phyloP scores from a whole-genome alignment of 2,797 vertebrate genomes.

The Paedocypris micromegethes region DNA sequence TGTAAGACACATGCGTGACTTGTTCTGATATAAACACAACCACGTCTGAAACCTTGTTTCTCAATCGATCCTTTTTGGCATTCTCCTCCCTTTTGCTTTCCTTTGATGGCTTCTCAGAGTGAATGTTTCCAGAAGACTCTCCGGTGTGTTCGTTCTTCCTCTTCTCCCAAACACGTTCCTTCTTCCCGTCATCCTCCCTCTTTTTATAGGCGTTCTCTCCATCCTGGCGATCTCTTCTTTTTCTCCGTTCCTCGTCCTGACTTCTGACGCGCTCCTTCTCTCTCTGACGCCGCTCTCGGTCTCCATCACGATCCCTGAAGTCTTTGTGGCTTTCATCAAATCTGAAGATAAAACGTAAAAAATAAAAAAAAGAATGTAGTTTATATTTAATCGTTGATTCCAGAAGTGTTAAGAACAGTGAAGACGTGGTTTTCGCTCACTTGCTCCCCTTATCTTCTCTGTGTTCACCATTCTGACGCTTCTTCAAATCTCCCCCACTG shows the following conservation, averaged over 20 bases:
- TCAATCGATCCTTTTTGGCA: slow-evolving; percentile 83
- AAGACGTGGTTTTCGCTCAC: slow-evolving; percentile 57
- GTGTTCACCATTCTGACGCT: slow-evolving; percentile 77
- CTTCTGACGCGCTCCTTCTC: slow-evolving; percentile 82
- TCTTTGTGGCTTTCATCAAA: slow-evolving; percentile 80
- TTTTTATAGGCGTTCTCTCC: slow-evolving; percentile 82
- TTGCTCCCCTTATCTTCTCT: slow-evolving; percentile 87
- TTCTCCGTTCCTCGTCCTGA: slow-evolving; percentile 87
- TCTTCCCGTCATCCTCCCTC: slow-evolving; percentile 84
- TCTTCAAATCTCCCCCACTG: slow-evolving; percentile 67
- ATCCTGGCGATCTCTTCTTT: slow-evolving; percentile 85
- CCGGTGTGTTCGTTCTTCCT: slow-evolving; percentile 72
- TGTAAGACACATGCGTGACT: no score
- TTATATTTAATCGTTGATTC: background rate
- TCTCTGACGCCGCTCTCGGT: slow-evolving; percentile 76
- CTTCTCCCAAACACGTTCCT: slow-evolving; percentile 78
- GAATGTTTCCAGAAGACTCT: slow-evolving; percentile 62
- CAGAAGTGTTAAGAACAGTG: background rate
- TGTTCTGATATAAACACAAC: no score
- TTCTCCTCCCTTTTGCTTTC: slow-evolving; percentile 85
- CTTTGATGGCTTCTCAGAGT: slow-evolving; percentile 70
- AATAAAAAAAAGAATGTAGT: background rate
- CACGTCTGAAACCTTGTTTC: slow-evolving; percentile 81
- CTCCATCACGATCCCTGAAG: slow-evolving; percentile 82
- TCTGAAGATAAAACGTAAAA: background rate